These are phyloP conservation scores for Danio kyathit DNA, from an alignment of 2,797 vertebrate genomes.

Conservation along the genomic window DNA sequence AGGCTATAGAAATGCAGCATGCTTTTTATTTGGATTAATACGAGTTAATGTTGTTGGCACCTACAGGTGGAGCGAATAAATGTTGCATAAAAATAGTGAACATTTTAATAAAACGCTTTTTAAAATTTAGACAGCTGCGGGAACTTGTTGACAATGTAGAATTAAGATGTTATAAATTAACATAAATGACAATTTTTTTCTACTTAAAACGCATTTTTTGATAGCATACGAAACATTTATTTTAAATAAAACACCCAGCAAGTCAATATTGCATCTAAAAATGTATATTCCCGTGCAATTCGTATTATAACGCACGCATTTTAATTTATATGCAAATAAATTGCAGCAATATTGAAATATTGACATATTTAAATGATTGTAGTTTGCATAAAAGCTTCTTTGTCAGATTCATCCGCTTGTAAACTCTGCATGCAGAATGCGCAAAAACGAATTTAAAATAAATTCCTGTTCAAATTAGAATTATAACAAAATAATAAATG, in stretches of 20 bases:
- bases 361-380: background rate
- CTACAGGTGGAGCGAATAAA: background rate
- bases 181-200: background rate
- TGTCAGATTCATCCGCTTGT: background rate
- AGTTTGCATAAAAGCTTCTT: background rate
- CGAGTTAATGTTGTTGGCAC: background rate
- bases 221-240: no score
- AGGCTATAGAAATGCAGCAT: background rate
- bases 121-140: background rate
- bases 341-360: background rate
- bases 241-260: background rate
- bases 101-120: background rate
- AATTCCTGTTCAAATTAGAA: conserved; percentile 4
- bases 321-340: conserved; percentile 17
- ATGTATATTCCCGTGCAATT: background rate
- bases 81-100: background rate
- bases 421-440: background rate
- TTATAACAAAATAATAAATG: background rate
- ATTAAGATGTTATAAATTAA: background rate
- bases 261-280: background rate
- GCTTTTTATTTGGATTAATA: background rate
- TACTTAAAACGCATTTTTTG: background rate
- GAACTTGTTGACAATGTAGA: background rate
- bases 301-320: background rate
- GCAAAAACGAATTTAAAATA: background rate